Evolutionary conservation across 1,140 invertebrate genomes (phyloP), one percentile per base, ranked within the genome.

Genomic region (Aphidius gifuensis): DNA sequence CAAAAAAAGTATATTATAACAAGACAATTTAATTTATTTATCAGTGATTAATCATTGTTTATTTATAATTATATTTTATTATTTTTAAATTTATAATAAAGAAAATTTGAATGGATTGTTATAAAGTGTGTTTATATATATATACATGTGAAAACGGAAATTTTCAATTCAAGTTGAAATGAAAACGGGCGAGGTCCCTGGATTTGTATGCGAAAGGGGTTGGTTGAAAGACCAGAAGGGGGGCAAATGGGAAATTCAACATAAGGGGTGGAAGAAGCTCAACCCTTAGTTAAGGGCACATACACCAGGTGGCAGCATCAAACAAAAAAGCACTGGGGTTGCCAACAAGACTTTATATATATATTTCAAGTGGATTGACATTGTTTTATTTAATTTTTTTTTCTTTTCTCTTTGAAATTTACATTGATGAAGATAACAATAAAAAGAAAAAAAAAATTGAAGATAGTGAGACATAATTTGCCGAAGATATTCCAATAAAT

Each of bases 231-330:
- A 40, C 5, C 9, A 43, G 39, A 50, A 9, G 9, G 21, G 6
- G 47, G 48, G 57, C 21, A 55, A 32, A 32, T 42, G 40, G 6
- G 40, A 39, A 55, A 55, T 39, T 39, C 9, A 39, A 39, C 4
- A 53, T 61, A 57, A 60, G 58, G 47, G 60, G 60, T 40, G 44
- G 64, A 62, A 59, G 44, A 50, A 65, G 60, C 60, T 32, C 23
- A 58, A 65, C 64, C 60, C 58, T 50, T 51, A 11, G 58, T 67
- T 67, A 65, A 73, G 73, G 73, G 73, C 69, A 74, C 69, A 53
- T 58, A 53, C 71, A 21, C 61, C 46, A 73, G 73, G 54, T 64
- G 69, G 71, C 71, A 63, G 32, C 58, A 65, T 47, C 44, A 46
- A 32, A 43, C 57, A 48, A 43, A 48, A 57, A 49, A 43, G 39